A percentile compares a stretch with the other conserved stretches of the same genome.
These are phyloP conservation scores for Scaptomyza flava DNA, from an alignment of 2,888 invertebrate genomes.

Conservation along the genomic window DNA sequence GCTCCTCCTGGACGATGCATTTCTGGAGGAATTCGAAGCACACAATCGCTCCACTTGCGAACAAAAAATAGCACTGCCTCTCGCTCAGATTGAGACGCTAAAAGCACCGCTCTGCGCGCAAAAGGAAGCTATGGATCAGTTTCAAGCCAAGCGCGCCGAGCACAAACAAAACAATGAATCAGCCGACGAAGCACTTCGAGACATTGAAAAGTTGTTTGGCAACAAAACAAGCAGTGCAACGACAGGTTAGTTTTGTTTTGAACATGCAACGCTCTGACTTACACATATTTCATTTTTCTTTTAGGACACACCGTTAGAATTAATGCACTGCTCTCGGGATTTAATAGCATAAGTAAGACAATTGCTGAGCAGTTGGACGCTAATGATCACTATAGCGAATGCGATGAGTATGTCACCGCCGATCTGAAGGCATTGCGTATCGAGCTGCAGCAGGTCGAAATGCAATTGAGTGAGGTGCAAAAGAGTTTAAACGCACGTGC, in stretches of 20 bases:
- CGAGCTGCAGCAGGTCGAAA: conserved; percentile 73
- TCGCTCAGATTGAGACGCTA: conserved; percentile 40
- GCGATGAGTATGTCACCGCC: conserved; percentile 66
- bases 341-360: conserved; percentile 69
- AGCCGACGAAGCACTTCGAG: conserved; percentile 62
- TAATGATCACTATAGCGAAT: conserved; percentile 68
- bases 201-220: conserved; percentile 46
- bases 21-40: conserved; percentile 60
- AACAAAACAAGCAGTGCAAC: conserved; percentile 3
- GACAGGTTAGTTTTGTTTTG: conserved; percentile 12
- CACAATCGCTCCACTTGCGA: conserved; percentile 59
- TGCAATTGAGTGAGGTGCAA: conserved; percentile 70
- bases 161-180: conserved; percentile 71
- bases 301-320: conserved; percentile 46
- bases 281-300: neutral
- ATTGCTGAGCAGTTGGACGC: conserved; percentile 71
- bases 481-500: conserved; percentile 52
- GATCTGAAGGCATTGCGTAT: conserved; percentile 65
- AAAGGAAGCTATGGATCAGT: conserved; percentile 74
- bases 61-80: conserved; percentile 41
- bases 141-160: conserved; percentile 69
- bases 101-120: conserved; percentile 60
- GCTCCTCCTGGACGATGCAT: conserved; percentile 58
- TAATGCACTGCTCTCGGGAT: conserved; percentile 65
- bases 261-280: neutral